Evolutionary conservation across 2,113 vertebrate genomes (phyloP), one percentile per base, ranked within the genome.

Genomic region (Oncorhynchus gorbuscha): DNA sequence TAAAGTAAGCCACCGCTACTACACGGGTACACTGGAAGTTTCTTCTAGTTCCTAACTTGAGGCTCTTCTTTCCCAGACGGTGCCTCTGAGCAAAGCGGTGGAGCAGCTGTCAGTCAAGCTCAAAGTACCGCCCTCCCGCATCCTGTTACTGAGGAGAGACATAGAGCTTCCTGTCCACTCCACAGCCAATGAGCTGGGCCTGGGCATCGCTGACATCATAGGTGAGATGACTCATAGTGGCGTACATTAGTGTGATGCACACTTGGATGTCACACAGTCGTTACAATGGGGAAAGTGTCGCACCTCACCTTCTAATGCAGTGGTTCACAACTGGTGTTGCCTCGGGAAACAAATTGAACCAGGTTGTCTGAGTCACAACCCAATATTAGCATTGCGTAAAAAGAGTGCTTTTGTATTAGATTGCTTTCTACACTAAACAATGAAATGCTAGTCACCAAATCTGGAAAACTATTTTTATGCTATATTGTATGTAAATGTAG

Each of bases 141-240:
- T 94, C 30, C 85, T 94, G 76, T 62, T 94, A 82, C 14, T 93
- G 72, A 90, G 82, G 72, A 81, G 92, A 35, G 93, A 93, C 0
- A 72, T 14, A 12, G 93, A 93, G 78, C 92, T 94, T 64, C 82
- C 81, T 0, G 35, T 76, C 0, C 59, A 82, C 32, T 64, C 86
- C 51, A 90, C 89, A 0, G 73, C 90, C 12, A 59, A 72, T 2
- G 85, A 91, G 78, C 87, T 94, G 28, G 90, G 89, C 48, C 88
- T 94, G 39, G 74, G 92, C 86, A 94, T 93, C 73, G 87, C 93
- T 0, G 94, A 94, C 88, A 94, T 94, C n/a, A 89, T 94, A 2
- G 93, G 94, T 94, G 79, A 80, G 80, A 24, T 69, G 3, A 64
- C 12, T 64, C n/a, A 16, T 11, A 22, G 24, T 24, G 20, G n/a